Evolutionary conservation across 1,140 invertebrate species (phyloP), one percentile per base, ranked within the genome.

Genomic region (Drosophila ogumai): DNA sequence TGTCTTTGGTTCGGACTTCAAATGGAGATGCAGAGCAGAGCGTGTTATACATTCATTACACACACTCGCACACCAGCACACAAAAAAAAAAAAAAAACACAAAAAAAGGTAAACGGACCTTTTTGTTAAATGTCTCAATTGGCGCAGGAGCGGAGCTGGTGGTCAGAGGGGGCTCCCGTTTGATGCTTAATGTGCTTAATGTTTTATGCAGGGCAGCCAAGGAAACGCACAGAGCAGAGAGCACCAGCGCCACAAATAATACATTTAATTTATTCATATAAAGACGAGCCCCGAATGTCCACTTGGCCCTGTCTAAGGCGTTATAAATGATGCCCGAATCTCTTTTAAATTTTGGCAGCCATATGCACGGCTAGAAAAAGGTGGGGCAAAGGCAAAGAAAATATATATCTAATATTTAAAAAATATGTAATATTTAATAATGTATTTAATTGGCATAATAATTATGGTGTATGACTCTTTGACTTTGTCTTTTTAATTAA

Each of bases 61-160:
- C 40, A 75, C 40, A 58, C 57, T 41, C 32, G 28, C 60, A 54
- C 34, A 32, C 50, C 15, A 25, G 15, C 38, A 36, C 22, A 43
- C 13, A 46, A 17, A 40, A 36, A 67, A 32, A 28, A 31, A 10
- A 12, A 1, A 0, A 19, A 0, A 34, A 3, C 1, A 34, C 12
- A 36, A 63, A 67, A 67, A 67, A 81, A 81, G 81, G 81, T 84
- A 77, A 85, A 58, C 60, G 72, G 54, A 75, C 79, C 82, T 67
- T 87, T 68, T 86, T 86, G 82, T 87, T 86, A 87, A 82, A 87
- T 58, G 67, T 82, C 82, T 82, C 79, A 87, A 82, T 86, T 86
- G 79, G 46, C 34, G 38, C 49, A 50, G 47, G 25, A 49, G 66
- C 47, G n/a, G 32, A n/a, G n/a, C 6, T 9, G 17, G 40, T 28